Evolutionary conservation across 2,113 vertebrate species (phyloP), one percentile per base, ranked within the genome.

Genomic region (Brevimyrus niger): DNA sequence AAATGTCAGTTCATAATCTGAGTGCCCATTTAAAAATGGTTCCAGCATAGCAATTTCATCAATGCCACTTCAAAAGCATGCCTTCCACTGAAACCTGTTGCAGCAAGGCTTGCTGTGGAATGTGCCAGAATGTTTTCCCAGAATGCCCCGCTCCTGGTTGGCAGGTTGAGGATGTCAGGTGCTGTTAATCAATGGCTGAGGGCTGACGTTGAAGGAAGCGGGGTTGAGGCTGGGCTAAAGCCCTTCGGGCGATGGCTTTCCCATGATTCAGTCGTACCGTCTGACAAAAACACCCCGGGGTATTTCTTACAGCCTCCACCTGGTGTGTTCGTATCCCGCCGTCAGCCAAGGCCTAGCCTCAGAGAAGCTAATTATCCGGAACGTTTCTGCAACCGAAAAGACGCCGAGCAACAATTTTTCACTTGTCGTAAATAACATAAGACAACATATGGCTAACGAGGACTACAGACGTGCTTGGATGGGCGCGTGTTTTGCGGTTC

Each of bases 71-170:
- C 53, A 47, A 44, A 35, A 42, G 35, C 23, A 53, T 61, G 76
- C 82, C 55, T 58, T 65, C 89, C 27, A 27, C 83, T 38, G 55
- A 73, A 58, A 42, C 89, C 83, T 89, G 89, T 87, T 42, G 15
- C 84, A 42, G 89, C 84, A 89, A 38, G 31, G 85, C 11, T 51
- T 35, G 48, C 50, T 55, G 48, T 84, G 58, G 83, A 89, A 69
- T 61, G 89, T 89, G 86, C 84, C 46, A 27, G 83, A 73, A 87
- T 42, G 17, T 89, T 69, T 69, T 89, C 89, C 89, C 89, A 87
- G 89, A 48, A 87, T 87, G 11, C 44, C 44, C n/a, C 83, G 31
- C 89, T 69, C 55, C 46, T 17, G 19, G 38, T 65, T 86, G 53
- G 51, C 51, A 89, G 82, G 89, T 86, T 65, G 42, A 65, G 42